phyloP scores from a whole-genome alignment of 2,888 invertebrate species.

The Metopia argyrocephala region DNA sequence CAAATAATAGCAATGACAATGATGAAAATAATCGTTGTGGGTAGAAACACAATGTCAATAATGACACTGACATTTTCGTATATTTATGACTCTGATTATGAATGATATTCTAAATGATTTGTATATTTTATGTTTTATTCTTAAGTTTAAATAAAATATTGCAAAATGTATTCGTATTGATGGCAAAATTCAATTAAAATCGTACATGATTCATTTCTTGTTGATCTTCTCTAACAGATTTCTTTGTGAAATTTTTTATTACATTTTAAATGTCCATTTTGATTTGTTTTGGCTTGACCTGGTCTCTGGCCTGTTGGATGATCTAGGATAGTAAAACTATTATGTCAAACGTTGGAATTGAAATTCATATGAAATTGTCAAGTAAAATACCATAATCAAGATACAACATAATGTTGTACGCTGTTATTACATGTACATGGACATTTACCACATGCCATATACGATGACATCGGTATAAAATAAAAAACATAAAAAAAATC shows the following conservation, averaged over 20 bases:
- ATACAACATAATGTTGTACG: constrained; percentile 49
- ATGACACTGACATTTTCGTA: constrained; percentile 33
- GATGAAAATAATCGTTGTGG: constrained; percentile 22
- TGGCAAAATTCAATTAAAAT: constrained; percentile 58
- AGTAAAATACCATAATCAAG: constrained; percentile 59
- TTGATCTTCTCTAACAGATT: constrained; percentile 46
- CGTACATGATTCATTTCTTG: constrained; percentile 46
- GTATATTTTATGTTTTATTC: not conserved
- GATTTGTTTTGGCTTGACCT: not conserved
- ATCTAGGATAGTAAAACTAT: constrained; percentile 38
- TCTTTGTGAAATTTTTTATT: constrained; percentile 18
- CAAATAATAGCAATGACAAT: constrained; percentile 30
- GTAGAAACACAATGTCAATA: not conserved
- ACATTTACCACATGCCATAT: constrained; percentile 33
- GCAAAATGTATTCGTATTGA: not conserved
- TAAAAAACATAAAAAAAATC: not conserved
- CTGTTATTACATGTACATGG: constrained; percentile 42
- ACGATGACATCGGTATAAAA: constrained; percentile 47
- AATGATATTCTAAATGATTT: constrained; percentile 32
- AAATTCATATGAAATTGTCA: constrained; percentile 59
- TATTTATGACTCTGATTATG: constrained; percentile 26
- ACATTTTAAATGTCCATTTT: constrained; percentile 41
- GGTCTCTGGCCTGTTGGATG: not conserved
- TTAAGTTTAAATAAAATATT: constrained; percentile 24
- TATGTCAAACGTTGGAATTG: constrained; percentile 57